Conservation (phyloP, 2,113 vertebrate genomes). For the Camarhynchus parvulus region DNA sequence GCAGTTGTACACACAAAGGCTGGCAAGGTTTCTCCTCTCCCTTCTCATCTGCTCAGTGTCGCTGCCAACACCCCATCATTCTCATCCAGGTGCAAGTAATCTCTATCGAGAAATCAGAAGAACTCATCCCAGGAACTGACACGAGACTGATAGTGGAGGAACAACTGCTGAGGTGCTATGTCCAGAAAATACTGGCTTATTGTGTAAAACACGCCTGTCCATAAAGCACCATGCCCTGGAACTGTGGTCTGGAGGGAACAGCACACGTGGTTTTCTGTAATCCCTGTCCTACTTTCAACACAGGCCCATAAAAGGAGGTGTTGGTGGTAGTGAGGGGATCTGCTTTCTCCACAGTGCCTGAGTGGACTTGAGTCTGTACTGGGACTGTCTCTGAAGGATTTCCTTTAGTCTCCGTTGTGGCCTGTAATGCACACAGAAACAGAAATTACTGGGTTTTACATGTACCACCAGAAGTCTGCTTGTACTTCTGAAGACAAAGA, state of each 20-base stretch:
- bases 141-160: background rate
- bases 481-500: background rate
- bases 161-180: background rate
- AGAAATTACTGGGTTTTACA: background rate
- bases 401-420: background rate
- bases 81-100: constrained; percentile 55
- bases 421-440: background rate
- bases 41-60: background rate
- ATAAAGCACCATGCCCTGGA: background rate
- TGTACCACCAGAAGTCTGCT: background rate
- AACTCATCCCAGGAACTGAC: constrained; percentile 24
- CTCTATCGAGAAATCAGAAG: constrained; percentile 34
- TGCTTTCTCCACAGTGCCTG: background rate
- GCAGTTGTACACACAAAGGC: constrained; percentile 51
- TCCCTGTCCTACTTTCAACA: background rate
- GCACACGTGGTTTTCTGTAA: background rate
- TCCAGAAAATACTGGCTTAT: constrained; percentile 6
- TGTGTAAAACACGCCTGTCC: background rate
- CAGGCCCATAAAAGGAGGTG: constrained; percentile 5
- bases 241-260: background rate
- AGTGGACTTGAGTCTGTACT: background rate
- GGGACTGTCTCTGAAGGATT: background rate
- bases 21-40: constrained; percentile 41
- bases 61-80: constrained; percentile 42
- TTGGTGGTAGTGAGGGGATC: background rate